Evolutionary conservation across 1,140 invertebrate genomes (phyloP).

Genomic region (Orchesella cincta): DNA sequence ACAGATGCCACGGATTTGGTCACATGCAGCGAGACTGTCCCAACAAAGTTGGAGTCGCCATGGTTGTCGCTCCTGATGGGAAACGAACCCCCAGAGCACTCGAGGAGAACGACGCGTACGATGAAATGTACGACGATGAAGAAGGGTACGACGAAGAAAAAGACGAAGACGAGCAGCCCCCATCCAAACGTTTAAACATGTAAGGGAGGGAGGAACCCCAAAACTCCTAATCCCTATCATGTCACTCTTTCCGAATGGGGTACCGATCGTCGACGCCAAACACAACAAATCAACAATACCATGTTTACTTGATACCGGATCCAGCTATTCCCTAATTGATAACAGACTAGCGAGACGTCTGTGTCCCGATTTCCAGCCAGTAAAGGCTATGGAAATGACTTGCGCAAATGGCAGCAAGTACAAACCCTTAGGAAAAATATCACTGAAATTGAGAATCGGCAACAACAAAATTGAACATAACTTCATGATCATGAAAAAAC

Average conservation of each 20-base stretch:
- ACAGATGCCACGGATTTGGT: not conserved
- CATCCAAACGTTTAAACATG: not conserved
- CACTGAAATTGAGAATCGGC: not conserved
- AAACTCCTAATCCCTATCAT: not conserved
- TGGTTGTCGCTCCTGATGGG: not conserved
- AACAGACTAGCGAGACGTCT: not conserved
- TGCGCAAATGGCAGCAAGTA: not conserved
- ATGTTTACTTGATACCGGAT: not conserved
- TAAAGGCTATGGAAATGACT: too few relatives aligned
- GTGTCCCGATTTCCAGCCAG: not conserved
- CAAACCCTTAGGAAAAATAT: not conserved
- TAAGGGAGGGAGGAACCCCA: not conserved
- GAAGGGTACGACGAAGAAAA: too few relatives aligned
- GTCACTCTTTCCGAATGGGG: not conserved
- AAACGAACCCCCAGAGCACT: not conserved
- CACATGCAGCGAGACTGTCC: not conserved
- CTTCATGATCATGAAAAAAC: not conserved
- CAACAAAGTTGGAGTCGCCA: not conserved
- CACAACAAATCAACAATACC: not conserved
- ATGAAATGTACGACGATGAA: too few relatives aligned
- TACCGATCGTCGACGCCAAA: not conserved
- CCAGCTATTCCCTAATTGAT: not conserved
- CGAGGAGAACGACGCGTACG: too few relatives aligned
- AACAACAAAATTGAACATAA: not conserved
- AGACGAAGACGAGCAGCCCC: not conserved